phyloP scores from a whole-genome alignment of 2,113 vertebrate genomes.

The Fulmarus glacialis region DNA sequence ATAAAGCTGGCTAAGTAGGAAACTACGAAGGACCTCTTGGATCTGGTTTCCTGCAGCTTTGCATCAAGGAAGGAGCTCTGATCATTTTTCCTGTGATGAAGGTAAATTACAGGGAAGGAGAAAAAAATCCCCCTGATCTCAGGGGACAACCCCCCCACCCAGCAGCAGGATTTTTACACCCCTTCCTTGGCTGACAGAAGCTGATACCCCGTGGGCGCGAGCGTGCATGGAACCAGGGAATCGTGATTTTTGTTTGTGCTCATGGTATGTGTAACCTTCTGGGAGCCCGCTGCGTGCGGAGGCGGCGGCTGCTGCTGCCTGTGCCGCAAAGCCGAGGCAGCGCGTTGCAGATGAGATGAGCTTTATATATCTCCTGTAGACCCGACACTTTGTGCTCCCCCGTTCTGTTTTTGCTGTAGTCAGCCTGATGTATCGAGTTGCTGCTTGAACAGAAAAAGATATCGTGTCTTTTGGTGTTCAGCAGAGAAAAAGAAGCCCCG shows the following conservation, averaged over 20 bases:
- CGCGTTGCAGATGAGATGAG: accelerated
- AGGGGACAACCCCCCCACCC: background rate
- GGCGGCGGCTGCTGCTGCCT: accelerated
- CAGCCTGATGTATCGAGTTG: accelerated
- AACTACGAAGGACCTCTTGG: background rate
- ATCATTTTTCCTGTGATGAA: background rate
- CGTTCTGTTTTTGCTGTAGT: background rate
- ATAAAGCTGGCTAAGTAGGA: background rate
- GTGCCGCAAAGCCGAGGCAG: background rate
- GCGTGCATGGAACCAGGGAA: accelerated
- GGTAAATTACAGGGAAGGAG: background rate
- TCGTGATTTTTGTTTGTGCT: background rate
- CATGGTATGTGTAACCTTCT: background rate
- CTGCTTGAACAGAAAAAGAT: background rate
- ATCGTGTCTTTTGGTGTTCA: accelerated
- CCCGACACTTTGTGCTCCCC: accelerated
- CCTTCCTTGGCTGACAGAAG: background rate
- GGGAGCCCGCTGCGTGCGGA: accelerated
- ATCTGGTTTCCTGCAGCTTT: background rate
- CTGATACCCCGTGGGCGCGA: accelerated
- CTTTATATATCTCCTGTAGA: background rate
- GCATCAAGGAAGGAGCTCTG: background rate
- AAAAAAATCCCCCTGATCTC: background rate
- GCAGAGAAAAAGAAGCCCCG: background rate
- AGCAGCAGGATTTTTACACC: background rate